Evolutionary conservation across 2,113 vertebrate genomes (phyloP), one percentile per base, ranked within the genome.

Genomic region (Neomonachus schauinslandi): DNA sequence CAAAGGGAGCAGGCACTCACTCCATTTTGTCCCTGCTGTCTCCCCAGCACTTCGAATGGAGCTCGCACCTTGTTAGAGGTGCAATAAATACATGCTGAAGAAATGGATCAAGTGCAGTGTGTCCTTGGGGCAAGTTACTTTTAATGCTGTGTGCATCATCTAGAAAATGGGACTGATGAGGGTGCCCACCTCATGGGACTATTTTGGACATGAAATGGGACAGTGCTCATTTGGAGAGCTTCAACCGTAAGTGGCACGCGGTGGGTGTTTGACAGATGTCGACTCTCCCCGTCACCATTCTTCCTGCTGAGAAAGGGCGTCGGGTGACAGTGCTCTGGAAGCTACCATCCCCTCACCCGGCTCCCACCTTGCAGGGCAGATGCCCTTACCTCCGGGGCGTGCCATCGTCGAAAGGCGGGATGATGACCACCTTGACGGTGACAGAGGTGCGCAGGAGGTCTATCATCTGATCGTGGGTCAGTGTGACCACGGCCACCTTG

Each of bases 381-480:
- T 0, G 10, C 14, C 31, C 98, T 91, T 97, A 99, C 99, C 99
- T 99, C 94, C 99, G 99, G n/a, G 99, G 99, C 0, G 98, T 99
- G 21, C 99, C 99, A 0, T 99, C 99, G 65, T 99, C 99, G 0
- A 99, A 99, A 0, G 99, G 99, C 0, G 99, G 99, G 69, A 99
- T 99, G 97, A 99, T 99, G 98, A 99, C 99, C 97, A 99, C 99
- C 97, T 99, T 99, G 95, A 99, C 99, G 0, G 99, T 99, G 98
- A 99, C 99, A 0, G 99, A 99, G 1, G 99, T 99, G 91, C 99
- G 99, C 94, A 99, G 98, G 83, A 99, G 99, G 98, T 99, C 99
- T 1, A 99, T 99, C 99, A 99, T 99, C 98, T 99, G 99, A 89
- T 99, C 99, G 0, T 99, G 99, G 63, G 98, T 99, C 18, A 99